Percentiles rank a stretch among this genome's conserved stretches.
phyloP scores from a whole-genome alignment of 2,113 vertebrate species.

The Sinocyclocheilus anshuiensis region DNA sequence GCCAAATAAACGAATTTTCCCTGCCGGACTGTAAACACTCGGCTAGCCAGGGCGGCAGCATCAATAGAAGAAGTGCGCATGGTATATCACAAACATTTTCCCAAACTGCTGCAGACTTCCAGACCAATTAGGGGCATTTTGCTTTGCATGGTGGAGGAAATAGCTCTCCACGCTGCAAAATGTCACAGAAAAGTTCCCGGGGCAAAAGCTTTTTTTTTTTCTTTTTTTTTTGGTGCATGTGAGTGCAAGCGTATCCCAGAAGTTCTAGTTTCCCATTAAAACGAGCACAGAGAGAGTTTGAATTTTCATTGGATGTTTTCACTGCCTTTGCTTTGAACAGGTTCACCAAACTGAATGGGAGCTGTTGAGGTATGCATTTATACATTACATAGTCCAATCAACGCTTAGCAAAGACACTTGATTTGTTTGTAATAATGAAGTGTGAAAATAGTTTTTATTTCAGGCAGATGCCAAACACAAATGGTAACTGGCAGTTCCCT shows the following conservation, averaged over 20 bases:
- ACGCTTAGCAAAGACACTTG: background rate
- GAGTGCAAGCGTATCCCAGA: conserved; percentile 56
- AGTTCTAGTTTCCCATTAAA: conserved; percentile 53
- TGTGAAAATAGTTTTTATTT: background rate
- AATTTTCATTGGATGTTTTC: background rate
- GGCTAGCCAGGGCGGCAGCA: conserved; percentile 73
- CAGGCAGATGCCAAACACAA: background rate
- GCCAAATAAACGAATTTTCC: conserved; percentile 81
- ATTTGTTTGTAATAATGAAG: background rate
- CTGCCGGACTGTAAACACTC: conserved; percentile 82
- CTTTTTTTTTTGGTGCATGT: conserved; percentile 59
- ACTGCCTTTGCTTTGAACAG: background rate
- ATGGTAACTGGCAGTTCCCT: background rate
- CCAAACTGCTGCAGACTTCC: conserved; percentile 83
- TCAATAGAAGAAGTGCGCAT: conserved; percentile 75
- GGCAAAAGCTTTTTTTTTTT: conserved; percentile 77
- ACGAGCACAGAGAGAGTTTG: background rate
- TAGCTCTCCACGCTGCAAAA: conserved; percentile 86
- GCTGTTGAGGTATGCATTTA: background rate
- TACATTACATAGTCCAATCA: background rate
- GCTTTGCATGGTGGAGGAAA: conserved; percentile 84
- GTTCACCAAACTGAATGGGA: background rate
- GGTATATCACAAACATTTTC: conserved; percentile 82
- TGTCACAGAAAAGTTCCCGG: conserved; percentile 80
- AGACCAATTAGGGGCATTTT: conserved; percentile 85